Evolutionary conservation across 2,113 vertebrate genomes (phyloP), one percentile per base, ranked within the genome.

Genomic region (Jaculus jaculus): DNA sequence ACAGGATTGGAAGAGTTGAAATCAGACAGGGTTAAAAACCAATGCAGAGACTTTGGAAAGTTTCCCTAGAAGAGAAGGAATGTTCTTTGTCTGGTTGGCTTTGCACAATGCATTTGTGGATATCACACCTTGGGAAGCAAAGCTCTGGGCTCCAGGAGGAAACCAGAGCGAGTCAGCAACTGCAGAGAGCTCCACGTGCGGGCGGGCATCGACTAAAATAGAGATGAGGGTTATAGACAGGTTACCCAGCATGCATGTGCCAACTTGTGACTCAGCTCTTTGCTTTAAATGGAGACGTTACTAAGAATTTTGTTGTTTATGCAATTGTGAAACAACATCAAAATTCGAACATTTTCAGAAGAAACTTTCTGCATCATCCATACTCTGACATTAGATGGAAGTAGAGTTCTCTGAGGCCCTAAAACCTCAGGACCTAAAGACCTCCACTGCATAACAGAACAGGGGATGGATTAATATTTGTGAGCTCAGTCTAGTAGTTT

Each of bases 301-400:
- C 34, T 17, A 16, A 20, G 80, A 42, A 16, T 30, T 80, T 66
- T 84, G 42, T 47, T 93, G 68, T 15, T 39, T 65, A 11, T 73
- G 42, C 26, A 34, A 8, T 63, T 58, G 65, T 58, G 68, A 39
- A 77, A 30, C 69, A 68, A 7, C 75, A 9, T 3, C 65, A 71
- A 87, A 58, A 78, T 84, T 39, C 73, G 69, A 93, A 23, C 23
- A 15, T 37, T 87, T 94, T 84, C 72, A 60, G 37, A 54, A 88
- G 51, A 51, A 89, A 74, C 47, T 75, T 83, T 93, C 54, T 95
- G 84, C 51, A 68, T 83, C 95, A 30, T 83, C 71, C 78, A 12
- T 72, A 47, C 60, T 92, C 75, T 80, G 68, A 93, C 83, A 91
- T 92, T 95, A 92, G 87, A 39, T 97, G 93, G 89, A 95, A 92